Evolutionary conservation across 2,888 invertebrate species (phyloP).

Genomic region (Tyria jacobaeae): DNA sequence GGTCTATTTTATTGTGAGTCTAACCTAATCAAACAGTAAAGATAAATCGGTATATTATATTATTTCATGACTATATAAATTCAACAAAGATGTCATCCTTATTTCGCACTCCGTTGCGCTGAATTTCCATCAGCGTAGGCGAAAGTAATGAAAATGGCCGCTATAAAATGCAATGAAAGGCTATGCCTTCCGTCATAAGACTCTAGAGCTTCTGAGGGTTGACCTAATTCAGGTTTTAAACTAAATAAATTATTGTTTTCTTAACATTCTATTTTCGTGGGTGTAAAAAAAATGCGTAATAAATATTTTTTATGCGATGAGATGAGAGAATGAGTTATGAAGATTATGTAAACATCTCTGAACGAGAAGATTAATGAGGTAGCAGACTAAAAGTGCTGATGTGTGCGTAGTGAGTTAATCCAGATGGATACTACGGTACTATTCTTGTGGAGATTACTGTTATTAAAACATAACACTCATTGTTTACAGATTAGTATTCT

Average conservation of each 20-base stretch:
- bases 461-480: conserved; percentile 13
- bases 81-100: conserved; percentile 35
- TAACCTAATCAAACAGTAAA: too few relatives aligned
- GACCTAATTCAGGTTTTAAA: conserved; percentile 17
- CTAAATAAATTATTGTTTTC: conserved; percentile 26
- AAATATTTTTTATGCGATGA: conserved; percentile 41
- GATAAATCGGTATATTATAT: conserved; percentile 19
- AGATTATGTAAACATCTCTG: conserved; percentile 51
- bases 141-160: conserved; percentile 45
- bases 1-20: too few relatives aligned
- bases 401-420: conserved; percentile 53
- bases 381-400: conserved; percentile 49
- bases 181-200: conserved; percentile 30
- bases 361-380: conserved; percentile 55
- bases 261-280: conserved; percentile 24
- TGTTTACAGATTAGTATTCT: neutral
- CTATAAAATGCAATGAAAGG: conserved; percentile 48
- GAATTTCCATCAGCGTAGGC: conserved; percentile 49
- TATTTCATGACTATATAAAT: conserved; percentile 40
- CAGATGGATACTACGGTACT: conserved; percentile 41
- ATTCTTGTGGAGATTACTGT: conserved; percentile 16
- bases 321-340: conserved; percentile 46
- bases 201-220: conserved; percentile 20
- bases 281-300: conserved; percentile 30
- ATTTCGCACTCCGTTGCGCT: conserved; percentile 48